Base-by-base conservation (phyloP, 2,888 invertebrate species). In the Arge pagana region DNA sequence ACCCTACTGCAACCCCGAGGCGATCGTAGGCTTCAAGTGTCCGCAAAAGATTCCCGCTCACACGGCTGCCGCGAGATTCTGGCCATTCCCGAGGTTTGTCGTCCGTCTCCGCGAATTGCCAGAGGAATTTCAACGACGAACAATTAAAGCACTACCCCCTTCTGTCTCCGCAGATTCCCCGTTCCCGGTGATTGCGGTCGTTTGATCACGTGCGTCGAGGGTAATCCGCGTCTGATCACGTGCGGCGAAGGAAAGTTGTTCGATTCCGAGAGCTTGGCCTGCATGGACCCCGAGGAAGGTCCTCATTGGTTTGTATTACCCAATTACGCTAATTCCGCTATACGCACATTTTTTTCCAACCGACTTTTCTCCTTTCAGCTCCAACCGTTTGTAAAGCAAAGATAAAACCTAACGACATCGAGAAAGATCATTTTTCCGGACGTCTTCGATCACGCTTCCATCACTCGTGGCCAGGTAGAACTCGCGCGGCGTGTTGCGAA, bases 1-100 rank as follows among this genome's bases (percentile, higher is more conserved):
- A 57, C 91, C 93, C 51, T 85, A 83, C 73, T 95, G 95, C 77
- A 92, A 93, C 77, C 93, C 93, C 58, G 93, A 93, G 84, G 89
- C 90, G 66, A 88, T 95, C 52, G 88, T 94, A 55, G 94, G 94
- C 49, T 95, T 95, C 83, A 91, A 91, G 69, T 95, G 95, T 74
- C 95, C 95, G 23, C 84, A 86, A 2, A 90, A 92, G 73, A 86
- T 93, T 37, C 90, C 91, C 24, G 83, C 89, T 4, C 84, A 88
- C 71, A 86, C 89, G 11, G 84, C 88, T 52, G 87, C 93, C 3
- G 92, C 93, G 45, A 90, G 88, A 74, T 95, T 93, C 82, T 91
- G 92, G 89, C 95, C 95, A 0, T 93, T 86, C 83, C 95, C 95
- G 24, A 85, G 95, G 61, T 75, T 65, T 40, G 24, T 31, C 1